Percentiles rank a stretch among this genome's conserved stretches.
Conservation (phyloP, 1,140 invertebrate species). For the Hormaphis cornu region DNA sequence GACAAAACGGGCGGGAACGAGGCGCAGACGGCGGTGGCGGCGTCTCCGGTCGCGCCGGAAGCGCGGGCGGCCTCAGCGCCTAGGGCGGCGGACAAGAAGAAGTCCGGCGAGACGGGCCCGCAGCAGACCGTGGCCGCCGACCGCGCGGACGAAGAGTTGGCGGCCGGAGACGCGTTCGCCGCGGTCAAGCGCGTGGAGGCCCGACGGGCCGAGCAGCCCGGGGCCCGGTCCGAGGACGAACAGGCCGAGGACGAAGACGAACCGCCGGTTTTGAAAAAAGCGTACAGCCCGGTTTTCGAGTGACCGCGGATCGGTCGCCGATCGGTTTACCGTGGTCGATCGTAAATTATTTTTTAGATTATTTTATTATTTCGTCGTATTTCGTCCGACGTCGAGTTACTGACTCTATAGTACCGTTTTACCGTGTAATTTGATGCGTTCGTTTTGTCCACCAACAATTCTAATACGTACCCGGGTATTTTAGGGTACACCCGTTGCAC, state of each 20-base stretch:
- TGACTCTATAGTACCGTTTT: no score
- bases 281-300: not conserved
- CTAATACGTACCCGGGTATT: no score
- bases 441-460: no score
- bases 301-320: not conserved
- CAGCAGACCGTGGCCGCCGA: not conserved
- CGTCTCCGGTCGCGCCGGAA: no score
- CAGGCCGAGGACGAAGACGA: not conserved
- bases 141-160: not conserved
- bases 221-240: not conserved
- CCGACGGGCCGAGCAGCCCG: not conserved
- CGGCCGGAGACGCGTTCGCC: not conserved
- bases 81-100: no score
- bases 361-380: no score
- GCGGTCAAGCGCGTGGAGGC: not conserved
- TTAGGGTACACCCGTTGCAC: no score
- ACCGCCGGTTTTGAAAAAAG: not conserved
- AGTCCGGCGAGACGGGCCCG: not conserved
- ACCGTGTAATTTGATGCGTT: no score
- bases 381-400: no score
- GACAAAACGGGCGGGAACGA: rapidly evolving
- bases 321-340: not conserved
- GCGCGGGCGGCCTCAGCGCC: not conserved
- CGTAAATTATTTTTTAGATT: no score
- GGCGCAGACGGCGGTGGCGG: no score